Conservation (phyloP, 1,140 invertebrate genomes). For the Steinernema khuongi region DNA sequence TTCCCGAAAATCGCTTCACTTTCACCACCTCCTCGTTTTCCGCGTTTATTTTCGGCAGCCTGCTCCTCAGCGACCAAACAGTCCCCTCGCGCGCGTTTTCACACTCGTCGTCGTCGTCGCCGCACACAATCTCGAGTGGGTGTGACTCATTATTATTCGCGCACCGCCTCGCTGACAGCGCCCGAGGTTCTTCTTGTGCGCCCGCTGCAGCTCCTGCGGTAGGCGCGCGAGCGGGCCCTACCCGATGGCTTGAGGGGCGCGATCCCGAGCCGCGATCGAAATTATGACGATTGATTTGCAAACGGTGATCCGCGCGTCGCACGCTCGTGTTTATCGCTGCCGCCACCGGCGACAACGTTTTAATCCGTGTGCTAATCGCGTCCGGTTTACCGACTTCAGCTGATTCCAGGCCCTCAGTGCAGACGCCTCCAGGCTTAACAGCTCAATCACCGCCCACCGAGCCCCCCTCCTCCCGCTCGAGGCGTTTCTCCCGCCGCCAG, state of each 20-base stretch:
- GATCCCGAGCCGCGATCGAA: not conserved
- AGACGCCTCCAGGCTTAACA: not conserved
- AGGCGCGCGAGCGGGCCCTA: too few relatives aligned
- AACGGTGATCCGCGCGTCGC: not conserved
- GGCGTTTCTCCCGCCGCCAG: not conserved
- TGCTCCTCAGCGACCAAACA: too few relatives aligned
- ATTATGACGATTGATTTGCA: not conserved
- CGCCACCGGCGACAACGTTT: not conserved
- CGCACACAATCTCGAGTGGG: conserved; percentile 1
- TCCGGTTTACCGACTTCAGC: conserved; percentile 4
- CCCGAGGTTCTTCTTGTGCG: not conserved
- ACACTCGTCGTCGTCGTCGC: not conserved
- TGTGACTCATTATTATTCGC: conserved; percentile 17
- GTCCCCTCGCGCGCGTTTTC: not conserved
- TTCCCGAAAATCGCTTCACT: too few relatives aligned
- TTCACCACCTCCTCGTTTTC: not conserved
- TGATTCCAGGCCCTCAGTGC: not conserved
- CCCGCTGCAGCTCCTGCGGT: too few relatives aligned
- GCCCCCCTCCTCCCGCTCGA: not conserved
- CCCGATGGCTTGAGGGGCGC: not conserved
- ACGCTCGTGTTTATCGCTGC: not conserved
- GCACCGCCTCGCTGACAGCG: not conserved
- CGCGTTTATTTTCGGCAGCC: not conserved
- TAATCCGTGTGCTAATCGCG: conserved; percentile 6
- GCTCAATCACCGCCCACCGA: not conserved